Evolutionary conservation across 1,140 invertebrate species (phyloP).

Genomic region (Odontomachus brunneus): DNA sequence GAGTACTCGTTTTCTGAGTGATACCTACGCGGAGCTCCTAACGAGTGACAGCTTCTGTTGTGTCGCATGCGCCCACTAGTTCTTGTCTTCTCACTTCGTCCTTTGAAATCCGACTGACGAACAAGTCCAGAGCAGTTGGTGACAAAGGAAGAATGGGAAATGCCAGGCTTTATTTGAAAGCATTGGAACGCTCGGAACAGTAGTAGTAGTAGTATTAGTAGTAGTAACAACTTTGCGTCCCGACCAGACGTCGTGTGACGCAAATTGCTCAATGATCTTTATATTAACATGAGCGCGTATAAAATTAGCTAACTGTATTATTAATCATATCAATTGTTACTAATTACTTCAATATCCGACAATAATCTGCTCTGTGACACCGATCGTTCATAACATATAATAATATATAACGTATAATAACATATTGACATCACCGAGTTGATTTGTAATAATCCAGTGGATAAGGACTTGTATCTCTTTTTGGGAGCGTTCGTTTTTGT

Average conservation of each 20-base stretch:
- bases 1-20: conserved; percentile 54
- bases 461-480: too few relatives aligned
- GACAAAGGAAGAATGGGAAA: conserved; percentile 30
- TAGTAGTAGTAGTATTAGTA: not conserved
- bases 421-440: too few relatives aligned
- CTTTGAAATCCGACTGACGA: conserved; percentile 19
- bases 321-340: too few relatives aligned
- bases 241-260: not conserved
- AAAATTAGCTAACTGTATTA: too few relatives aligned
- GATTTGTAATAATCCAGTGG: too few relatives aligned
- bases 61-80: conserved; percentile 4
- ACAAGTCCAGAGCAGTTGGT: not conserved
- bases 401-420: too few relatives aligned
- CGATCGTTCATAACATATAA: too few relatives aligned
- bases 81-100: conserved; percentile 14
- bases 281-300: not conserved
- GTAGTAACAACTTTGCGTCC: not conserved
- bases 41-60: conserved; percentile 62
- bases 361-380: too few relatives aligned
- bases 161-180: not conserved
- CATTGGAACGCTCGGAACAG: not conserved
- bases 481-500: too few relatives aligned
- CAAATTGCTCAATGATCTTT: not conserved
- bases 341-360: too few relatives aligned
- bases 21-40: conserved; percentile 41